phyloP scores from a whole-genome alignment of 1,140 invertebrate genomes.

The Cyclargus thomasi region DNA sequence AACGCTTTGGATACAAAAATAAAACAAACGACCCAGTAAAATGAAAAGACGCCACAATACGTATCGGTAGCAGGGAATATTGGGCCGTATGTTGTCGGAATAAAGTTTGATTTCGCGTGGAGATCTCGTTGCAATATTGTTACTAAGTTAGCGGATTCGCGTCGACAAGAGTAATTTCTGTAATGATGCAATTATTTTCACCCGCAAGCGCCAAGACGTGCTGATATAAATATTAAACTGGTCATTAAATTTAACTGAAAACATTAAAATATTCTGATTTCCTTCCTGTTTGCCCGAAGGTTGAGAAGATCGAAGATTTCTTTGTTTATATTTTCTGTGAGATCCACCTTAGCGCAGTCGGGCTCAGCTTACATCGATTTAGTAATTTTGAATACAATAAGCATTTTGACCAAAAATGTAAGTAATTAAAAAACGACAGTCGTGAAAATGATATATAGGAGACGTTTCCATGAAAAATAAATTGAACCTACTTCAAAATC shows the following conservation, averaged over 20 bases:
- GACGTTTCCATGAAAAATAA: too few relatives aligned
- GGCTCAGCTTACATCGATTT: too few relatives aligned
- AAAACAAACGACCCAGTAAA: background rate
- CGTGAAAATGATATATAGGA: too few relatives aligned
- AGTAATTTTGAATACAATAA: too few relatives aligned
- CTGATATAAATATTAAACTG: background rate
- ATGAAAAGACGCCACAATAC: conserved; percentile 2
- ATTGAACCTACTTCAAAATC: too few relatives aligned
- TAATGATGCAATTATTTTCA: conserved; percentile 56
- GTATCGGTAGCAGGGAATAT: background rate
- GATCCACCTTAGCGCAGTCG: too few relatives aligned
- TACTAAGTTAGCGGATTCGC: conserved; percentile 12
- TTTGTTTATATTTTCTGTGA: too few relatives aligned
- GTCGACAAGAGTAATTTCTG: conserved; percentile 38
- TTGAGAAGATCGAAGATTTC: too few relatives aligned
- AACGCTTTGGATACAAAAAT: conserved; percentile 1
- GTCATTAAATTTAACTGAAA: background rate
- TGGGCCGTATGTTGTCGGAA: background rate
- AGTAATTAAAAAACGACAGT: too few relatives aligned
- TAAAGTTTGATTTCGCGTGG: background rate
- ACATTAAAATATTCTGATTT: background rate
- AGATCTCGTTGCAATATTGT: background rate
- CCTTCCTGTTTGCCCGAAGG: too few relatives aligned
- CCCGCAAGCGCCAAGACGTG: conserved; percentile 21
- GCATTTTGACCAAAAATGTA: too few relatives aligned